Percentiles rank a stretch among this genome's conserved stretches.
Evolutionary conservation across 2,888 invertebrate species (phyloP).

Genomic region (Brassicogethes aeneus): DNA sequence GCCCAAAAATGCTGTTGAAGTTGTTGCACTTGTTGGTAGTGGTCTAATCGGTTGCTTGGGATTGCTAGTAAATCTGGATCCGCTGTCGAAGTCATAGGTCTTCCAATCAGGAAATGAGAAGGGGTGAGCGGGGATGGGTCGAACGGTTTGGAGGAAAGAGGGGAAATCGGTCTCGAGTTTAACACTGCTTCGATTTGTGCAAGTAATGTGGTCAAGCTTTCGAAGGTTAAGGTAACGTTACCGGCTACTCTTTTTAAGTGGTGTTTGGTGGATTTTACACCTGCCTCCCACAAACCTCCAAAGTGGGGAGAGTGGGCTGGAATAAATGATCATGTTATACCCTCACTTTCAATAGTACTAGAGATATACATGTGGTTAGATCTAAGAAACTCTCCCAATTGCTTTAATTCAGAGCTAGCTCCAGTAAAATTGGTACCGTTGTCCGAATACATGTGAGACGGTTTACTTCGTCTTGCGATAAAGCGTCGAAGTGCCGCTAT

Average conservation of each 20-base stretch:
- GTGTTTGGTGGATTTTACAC: neutral
- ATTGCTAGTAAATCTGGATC: neutral
- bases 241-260: neutral
- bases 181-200: neutral
- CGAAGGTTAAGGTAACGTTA: neutral
- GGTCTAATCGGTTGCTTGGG: neutral
- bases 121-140: neutral
- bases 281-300: neutral
- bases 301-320: neutral
- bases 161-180: neutral
- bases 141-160: neutral
- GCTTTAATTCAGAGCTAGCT: neutral
- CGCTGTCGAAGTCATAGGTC: neutral
- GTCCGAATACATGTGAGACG: constrained; percentile 1
- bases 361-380: neutral
- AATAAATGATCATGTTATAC: neutral
- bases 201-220: neutral
- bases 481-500: constrained; percentile 10
- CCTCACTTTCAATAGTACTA: neutral
- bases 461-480: constrained; percentile 9
- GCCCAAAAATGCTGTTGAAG: neutral
- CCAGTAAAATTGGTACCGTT: neutral
- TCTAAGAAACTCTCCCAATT: neutral
- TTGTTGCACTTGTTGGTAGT: neutral
- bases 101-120: neutral